Conservation (phyloP, 2,113 vertebrate species). For the Sceloporus undulatus region DNA sequence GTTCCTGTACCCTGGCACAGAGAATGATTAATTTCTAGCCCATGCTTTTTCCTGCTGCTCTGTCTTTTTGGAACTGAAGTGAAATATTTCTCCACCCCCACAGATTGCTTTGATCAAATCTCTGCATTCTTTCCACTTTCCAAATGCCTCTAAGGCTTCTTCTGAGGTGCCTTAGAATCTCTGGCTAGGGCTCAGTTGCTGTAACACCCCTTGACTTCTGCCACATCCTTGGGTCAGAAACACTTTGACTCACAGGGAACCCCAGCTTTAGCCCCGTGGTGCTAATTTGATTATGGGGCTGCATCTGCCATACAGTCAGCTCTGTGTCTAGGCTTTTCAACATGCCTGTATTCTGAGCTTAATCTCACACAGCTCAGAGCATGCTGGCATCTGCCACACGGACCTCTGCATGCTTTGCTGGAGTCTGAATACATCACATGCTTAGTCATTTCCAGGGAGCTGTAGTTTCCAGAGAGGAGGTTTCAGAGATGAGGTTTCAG, state of each 20-base stretch:
- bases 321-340: not conserved
- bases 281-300: too few species aligned
- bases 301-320: too few species aligned
- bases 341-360: not conserved
- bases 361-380: not conserved
- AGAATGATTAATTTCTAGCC: not conserved
- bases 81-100: not conserved
- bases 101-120: not conserved
- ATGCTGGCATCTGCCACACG: not conserved
- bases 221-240: not conserved
- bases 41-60: slow-evolving; percentile 1
- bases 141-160: not conserved
- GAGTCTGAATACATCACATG: not conserved
- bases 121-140: not conserved
- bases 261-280: not conserved
- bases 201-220: not conserved
- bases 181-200: not conserved
- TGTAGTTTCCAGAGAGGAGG: too few species aligned
- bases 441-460: not conserved
- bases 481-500: not conserved
- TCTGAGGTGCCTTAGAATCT: not conserved
- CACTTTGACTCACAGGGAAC: not conserved
- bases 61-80: not conserved
- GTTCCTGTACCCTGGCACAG: not conserved
- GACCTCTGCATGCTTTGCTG: not conserved